Evolutionary conservation across 2,113 vertebrate genomes (phyloP).

Genomic region (Rhabdornis inornatus): DNA sequence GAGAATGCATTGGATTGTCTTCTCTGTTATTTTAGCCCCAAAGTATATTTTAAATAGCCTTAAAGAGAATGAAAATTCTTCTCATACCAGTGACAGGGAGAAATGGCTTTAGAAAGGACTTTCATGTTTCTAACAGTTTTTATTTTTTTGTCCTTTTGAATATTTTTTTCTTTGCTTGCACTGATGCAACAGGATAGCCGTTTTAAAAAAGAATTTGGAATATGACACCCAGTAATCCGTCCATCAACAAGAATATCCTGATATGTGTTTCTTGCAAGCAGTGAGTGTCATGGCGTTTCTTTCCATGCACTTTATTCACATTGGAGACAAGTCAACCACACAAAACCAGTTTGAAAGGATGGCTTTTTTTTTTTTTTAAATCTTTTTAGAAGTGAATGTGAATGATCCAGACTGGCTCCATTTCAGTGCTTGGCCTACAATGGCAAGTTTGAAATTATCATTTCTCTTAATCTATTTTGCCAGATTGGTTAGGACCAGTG

Average conservation of each 20-base stretch:
- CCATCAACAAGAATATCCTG: slow-evolving; percentile 7
- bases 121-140: slow-evolving; percentile 66
- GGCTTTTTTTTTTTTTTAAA: neutral
- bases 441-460: slow-evolving; percentile 40
- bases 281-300: neutral
- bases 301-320: slow-evolving; percentile 21
- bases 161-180: slow-evolving; percentile 38
- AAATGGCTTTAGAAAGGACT: slow-evolving; percentile 72
- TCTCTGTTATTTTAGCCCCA: slow-evolving; percentile 72
- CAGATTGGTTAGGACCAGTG: slow-evolving; percentile 21
- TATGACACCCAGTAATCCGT: neutral
- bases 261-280: neutral
- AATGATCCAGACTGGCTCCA: slow-evolving; percentile 48
- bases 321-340: neutral
- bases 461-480: slow-evolving; percentile 57
- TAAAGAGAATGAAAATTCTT: slow-evolving; percentile 76
- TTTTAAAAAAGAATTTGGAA: slow-evolving; percentile 33
- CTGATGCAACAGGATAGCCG: slow-evolving; percentile 31
- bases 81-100: slow-evolving; percentile 57
- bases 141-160: slow-evolving; percentile 49
- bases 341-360: slow-evolving; percentile 5
- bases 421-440: slow-evolving; percentile 61
- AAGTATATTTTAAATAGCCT: slow-evolving; percentile 75
- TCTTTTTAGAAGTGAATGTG: slow-evolving; percentile 17
- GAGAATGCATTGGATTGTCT: slow-evolving; percentile 62